A percentile compares a stretch with the other conserved stretches of the same genome.
Evolutionary conservation across 2,888 invertebrate species (phyloP).

Genomic region (Steinernema scapterisci): DNA sequence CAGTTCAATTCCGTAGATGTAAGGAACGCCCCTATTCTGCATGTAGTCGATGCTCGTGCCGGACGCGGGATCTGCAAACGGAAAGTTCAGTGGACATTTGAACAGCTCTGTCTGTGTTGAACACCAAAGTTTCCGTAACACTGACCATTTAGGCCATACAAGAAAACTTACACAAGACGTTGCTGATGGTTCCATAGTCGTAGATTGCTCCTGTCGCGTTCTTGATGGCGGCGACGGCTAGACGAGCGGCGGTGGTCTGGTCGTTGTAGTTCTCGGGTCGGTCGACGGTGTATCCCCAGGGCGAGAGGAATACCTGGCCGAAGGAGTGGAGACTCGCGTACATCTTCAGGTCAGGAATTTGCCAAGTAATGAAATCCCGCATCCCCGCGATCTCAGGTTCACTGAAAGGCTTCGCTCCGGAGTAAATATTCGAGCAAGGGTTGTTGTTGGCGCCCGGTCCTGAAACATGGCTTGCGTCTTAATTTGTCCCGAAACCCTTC

Average conservation of each 20-base stretch:
- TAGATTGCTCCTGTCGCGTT: constrained; percentile 59
- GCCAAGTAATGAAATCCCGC: constrained; percentile 57
- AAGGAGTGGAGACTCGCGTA: constrained; percentile 65
- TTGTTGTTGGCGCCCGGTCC: constrained; percentile 61
- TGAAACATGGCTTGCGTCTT: constrained; percentile 32
- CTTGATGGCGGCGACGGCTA: constrained; percentile 60
- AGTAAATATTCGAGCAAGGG: constrained; percentile 65
- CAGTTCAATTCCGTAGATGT: constrained; percentile 59
- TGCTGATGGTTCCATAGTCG: constrained; percentile 62
- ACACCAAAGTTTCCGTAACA: no score
- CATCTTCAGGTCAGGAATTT: constrained; percentile 56
- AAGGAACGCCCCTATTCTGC: constrained; percentile 62
- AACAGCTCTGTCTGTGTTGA: no score
- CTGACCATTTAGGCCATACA: no score
- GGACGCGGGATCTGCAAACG: constrained; percentile 61
- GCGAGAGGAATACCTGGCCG: constrained; percentile 62
- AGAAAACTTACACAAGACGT: constrained; percentile 60
- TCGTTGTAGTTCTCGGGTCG: constrained; percentile 55
- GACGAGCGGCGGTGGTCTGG: constrained; percentile 60
- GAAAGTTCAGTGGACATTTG: not conserved
- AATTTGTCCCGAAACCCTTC: no score
- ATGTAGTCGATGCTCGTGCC: constrained; percentile 66
- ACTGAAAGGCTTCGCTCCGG: constrained; percentile 44
- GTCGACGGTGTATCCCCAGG: constrained; percentile 65
- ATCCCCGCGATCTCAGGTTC: constrained; percentile 60